These are phyloP conservation scores for Zapornia atra DNA, from an alignment of 2,113 vertebrate species.

Conservation along the genomic window DNA sequence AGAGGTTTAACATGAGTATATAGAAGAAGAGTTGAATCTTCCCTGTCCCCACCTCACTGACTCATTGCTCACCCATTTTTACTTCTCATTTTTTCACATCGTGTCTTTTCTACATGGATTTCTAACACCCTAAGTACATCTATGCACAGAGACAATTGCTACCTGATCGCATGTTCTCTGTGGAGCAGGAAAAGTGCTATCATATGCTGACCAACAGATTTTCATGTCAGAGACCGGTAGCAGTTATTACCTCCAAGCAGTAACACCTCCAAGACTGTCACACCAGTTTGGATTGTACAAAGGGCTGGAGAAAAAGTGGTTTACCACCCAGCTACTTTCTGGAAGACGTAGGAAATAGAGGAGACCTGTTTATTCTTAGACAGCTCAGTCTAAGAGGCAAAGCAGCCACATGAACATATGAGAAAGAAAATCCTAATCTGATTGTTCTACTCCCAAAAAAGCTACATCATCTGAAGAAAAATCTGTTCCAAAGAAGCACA, in stretches of 20 bases:
- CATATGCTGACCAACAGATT: background rate
- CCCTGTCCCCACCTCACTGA: fast-evolving
- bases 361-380: background rate
- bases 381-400: background rate
- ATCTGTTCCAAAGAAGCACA: background rate
- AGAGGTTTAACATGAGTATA: background rate
- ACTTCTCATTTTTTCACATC: background rate
- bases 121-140: background rate
- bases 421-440: background rate
- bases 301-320: too few relatives aligned
- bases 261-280: background rate
- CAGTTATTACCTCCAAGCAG: background rate
- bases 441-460: background rate
- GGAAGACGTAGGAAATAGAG: background rate
- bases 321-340: too few relatives aligned
- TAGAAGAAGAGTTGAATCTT: background rate
- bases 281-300: too few relatives aligned
- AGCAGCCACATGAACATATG: background rate
- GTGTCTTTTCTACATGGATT: background rate
- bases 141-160: fast-evolving
- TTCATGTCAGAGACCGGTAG: background rate
- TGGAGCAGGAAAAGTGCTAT: background rate
- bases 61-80: background rate
- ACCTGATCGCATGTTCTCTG: background rate
- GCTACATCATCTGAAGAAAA: fast-evolving